These are phyloP conservation scores for Pangasius djambal DNA, from an alignment of 2,797 vertebrate genomes.

Conservation along the genomic window DNA sequence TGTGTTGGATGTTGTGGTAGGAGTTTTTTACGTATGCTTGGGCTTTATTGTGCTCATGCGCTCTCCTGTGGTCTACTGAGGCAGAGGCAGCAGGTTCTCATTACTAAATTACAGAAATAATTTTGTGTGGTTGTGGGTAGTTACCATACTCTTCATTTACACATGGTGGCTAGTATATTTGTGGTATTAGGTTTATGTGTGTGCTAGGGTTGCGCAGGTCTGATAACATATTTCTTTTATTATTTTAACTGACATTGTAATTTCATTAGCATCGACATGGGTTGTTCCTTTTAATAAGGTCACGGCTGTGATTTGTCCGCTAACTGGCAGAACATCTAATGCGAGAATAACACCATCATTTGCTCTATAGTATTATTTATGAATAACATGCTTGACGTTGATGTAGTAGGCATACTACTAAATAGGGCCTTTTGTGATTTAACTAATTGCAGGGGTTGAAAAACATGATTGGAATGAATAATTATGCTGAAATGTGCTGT, in stretches of 20 bases:
- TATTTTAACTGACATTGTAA: neutral
- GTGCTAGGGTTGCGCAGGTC: neutral
- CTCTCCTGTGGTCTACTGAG: conserved; percentile 18
- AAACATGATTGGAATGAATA: neutral
- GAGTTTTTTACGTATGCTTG: conserved; percentile 19
- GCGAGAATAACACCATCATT: neutral
- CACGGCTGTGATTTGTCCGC: conserved; percentile 1
- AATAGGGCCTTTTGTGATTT: conserved; percentile 23
- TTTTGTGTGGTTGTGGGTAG: conserved; percentile 28
- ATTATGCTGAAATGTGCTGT: neutral
- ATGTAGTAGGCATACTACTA: neutral
- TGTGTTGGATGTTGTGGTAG: conserved; percentile 36
- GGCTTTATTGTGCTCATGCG: conserved; percentile 30
- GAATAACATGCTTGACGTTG: conserved; percentile 17
- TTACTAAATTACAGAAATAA: conserved; percentile 34
- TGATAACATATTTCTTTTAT: neutral
- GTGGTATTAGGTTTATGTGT: conserved; percentile 18
- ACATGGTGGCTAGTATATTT: conserved; percentile 26
- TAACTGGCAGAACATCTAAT: neutral
- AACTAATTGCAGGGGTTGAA: conserved; percentile 2
- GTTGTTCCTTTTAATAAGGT: conserved; percentile 5
- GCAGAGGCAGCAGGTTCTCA: conserved; percentile 25
- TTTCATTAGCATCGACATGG: conserved; percentile 1
- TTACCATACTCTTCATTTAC: conserved; percentile 17
- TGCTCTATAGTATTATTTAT: conserved; percentile 27